These are phyloP conservation scores for Xiphophorus maculatus DNA, from an alignment of 2,113 vertebrate species.

Conservation along the genomic window DNA sequence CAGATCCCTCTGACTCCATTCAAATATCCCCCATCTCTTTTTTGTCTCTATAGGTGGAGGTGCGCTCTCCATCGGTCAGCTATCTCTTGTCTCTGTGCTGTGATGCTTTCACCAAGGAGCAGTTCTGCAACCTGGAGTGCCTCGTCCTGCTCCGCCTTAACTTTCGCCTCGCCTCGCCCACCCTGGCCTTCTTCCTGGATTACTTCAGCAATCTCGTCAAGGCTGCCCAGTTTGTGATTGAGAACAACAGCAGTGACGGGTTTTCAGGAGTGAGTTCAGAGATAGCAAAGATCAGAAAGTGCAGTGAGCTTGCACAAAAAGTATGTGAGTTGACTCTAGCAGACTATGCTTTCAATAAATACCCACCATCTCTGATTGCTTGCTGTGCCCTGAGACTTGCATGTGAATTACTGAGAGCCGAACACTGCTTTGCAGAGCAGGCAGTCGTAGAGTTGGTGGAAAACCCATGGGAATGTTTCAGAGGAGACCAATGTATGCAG, in stretches of 20 bases:
- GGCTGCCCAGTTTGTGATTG: constrained; percentile 29
- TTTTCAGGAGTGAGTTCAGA: constrained; percentile 1
- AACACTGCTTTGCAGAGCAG: constrained; percentile 2
- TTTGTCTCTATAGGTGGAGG: constrained; percentile 85
- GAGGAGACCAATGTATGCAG: background rate
- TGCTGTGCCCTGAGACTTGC: constrained; percentile 84
- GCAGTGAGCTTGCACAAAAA: constrained; percentile 78
- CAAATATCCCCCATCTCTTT: background rate
- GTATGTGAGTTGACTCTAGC: constrained; percentile 90
- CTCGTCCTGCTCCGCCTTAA: constrained; percentile 87
- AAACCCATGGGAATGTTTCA: constrained; percentile 3
- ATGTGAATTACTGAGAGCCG: constrained; percentile 72
- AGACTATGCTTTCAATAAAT: constrained; percentile 89
- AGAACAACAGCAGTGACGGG: background rate
- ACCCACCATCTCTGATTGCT: constrained; percentile 87
- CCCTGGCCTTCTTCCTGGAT: constrained; percentile 90
- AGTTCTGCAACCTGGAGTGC: constrained; percentile 92
- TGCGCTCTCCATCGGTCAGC: constrained; percentile 84
- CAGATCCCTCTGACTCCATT: background rate
- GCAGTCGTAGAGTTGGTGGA: background rate
- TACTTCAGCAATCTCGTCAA: constrained; percentile 81
- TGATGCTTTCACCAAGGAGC: constrained; percentile 85
- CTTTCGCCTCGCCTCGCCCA: constrained; percentile 88
- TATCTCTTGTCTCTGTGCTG: constrained; percentile 90
- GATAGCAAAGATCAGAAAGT: constrained; percentile 42